Base-by-base conservation (phyloP, 2,113 vertebrate genomes). In the Turdus rufiventris region DNA sequence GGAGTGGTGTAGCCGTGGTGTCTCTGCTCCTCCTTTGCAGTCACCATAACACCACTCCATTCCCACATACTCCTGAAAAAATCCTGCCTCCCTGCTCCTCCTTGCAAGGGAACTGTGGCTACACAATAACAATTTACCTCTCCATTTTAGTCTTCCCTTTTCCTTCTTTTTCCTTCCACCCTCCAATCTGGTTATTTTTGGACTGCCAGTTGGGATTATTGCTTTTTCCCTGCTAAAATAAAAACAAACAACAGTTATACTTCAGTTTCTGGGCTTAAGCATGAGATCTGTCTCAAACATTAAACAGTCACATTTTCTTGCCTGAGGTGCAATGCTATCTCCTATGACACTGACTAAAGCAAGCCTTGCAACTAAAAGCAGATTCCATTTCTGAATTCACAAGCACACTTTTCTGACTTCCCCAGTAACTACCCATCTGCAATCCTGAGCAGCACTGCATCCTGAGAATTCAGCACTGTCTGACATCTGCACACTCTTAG, bases 181-280 rank as follows among this genome's bases (percentile, higher is more conserved):
- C 85, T 93, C 88, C 85, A 91, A 82, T 93, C 77, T 93, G 58
- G 88, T 82, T 96, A 95, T 79, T 94, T 94, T 91, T 85, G 77
- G 85, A 53, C 66, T 91, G 81, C 62, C 90, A 96, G 90, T 88
- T 94, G 88, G 85, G 90, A 87, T 94, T 95, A 96, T 68, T 96
- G 93, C 74, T 91, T 89, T 94, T 96, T 10, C 70, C 93, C 85
- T 89, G 77, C 70, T 94, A 91, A 89, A 96, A 88, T 65, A 89
- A 95, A 96, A 96, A 82, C 77, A 95, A 96, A 89, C 80, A 87
- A 89, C 31, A 88, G 81, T 78, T 91, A 96, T n/a, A 87, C 74
- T 88, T 60, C 53, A 56, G 81, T 91, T 75, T 82, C 81, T 18
- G 42, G 67, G 48, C 62, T 87, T 81, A 78, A 75, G 70, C 65